Percentiles rank a stretch among this genome's conserved stretches.
Evolutionary conservation across 2,113 vertebrate genomes (phyloP).

Genomic region (Passer montanus): DNA sequence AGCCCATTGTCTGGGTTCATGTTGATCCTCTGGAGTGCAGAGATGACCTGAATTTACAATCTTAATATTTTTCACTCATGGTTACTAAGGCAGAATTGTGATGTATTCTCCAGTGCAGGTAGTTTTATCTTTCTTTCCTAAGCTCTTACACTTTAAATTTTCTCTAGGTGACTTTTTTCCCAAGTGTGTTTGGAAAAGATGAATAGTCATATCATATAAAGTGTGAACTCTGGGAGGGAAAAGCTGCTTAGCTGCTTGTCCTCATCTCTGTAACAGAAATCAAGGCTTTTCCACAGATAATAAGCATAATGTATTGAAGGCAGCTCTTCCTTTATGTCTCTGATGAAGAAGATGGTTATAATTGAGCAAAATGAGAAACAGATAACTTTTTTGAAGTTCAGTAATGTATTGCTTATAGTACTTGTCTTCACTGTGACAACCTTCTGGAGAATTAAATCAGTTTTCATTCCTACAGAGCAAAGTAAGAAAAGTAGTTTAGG

Average conservation of each 20-base stretch:
- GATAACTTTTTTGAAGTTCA: not conserved
- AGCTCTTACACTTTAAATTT: not conserved
- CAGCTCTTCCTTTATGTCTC: not conserved
- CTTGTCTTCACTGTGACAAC: not conserved
- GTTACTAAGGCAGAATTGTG: not conserved
- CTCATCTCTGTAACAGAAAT: not conserved
- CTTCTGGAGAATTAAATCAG: conserved; percentile 28
- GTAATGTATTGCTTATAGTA: conserved; percentile 4
- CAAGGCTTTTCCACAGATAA: not conserved
- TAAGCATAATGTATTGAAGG: not conserved
- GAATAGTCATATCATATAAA: not conserved
- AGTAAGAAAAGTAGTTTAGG: conserved; percentile 78
- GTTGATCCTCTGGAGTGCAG: not conserved
- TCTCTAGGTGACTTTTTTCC: not conserved
- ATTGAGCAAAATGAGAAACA: not conserved
- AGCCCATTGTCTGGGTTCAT: not conserved
- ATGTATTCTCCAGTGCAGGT: not conserved
- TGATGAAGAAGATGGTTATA: not conserved
- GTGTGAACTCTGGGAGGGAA: not conserved
- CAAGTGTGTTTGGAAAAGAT: not conserved
- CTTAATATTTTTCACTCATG: not conserved
- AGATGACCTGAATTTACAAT: not conserved
- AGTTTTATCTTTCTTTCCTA: not conserved
- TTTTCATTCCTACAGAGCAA: conserved; percentile 51
- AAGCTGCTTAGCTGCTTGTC: not conserved